These are phyloP conservation scores for Myrmecophaga tridactyla DNA, from an alignment of 2,113 vertebrate genomes.

Conservation along the genomic window DNA sequence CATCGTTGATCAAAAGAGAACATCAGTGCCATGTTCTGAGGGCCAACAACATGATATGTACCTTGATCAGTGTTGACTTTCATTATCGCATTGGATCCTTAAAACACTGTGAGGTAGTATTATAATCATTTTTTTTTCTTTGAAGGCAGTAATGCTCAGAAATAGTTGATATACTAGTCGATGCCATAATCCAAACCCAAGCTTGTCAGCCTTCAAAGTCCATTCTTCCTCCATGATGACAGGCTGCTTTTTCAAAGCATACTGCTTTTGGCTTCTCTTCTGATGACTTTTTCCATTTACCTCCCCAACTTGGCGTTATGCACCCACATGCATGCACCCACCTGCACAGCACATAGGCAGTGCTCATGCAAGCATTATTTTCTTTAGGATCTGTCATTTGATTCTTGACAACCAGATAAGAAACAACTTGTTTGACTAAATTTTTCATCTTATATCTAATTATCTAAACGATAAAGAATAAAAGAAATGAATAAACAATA, in stretches of 20 bases:
- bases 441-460: slow-evolving; percentile 56
- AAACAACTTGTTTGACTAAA: slow-evolving; percentile 48
- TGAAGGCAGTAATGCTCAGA: background rate
- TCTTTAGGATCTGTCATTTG: background rate
- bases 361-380: background rate
- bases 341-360: too few relatives aligned
- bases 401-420: slow-evolving; percentile 19
- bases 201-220: fast-evolving
- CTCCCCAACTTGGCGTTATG: background rate
- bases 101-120: background rate
- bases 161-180: background rate
- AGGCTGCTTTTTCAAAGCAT: background rate
- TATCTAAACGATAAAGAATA: slow-evolving; percentile 67
- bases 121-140: background rate
- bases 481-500: slow-evolving; percentile 59
- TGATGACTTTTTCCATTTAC: background rate
- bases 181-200: background rate
- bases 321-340: background rate
- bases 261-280: background rate
- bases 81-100: background rate
- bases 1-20: background rate
- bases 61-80: background rate
- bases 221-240: background rate
- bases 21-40: background rate
- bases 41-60: background rate